Percentiles rank a stretch among this genome's conserved stretches.
These are phyloP conservation scores for Poecile atricapillus DNA, from an alignment of 2,113 vertebrate species.

Conservation along the genomic window DNA sequence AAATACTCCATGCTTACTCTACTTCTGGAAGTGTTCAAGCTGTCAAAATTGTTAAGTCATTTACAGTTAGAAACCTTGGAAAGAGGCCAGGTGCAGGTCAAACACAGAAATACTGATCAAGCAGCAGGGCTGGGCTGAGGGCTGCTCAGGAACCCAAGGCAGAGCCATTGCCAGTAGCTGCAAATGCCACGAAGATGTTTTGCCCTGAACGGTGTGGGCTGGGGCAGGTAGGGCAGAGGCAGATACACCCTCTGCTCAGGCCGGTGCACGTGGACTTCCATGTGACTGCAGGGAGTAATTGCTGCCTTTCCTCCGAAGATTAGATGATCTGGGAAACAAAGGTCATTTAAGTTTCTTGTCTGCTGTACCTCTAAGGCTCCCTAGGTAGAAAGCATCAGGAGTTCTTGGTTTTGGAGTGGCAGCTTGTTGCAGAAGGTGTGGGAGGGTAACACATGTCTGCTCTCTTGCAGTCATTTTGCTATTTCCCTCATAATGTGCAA, in stretches of 20 bases:
- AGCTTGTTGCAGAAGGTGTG: not conserved
- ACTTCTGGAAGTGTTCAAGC: conserved; percentile 29
- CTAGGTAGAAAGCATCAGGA: not conserved
- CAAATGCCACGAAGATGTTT: not conserved
- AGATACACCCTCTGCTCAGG: not conserved
- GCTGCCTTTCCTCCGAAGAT: not conserved
- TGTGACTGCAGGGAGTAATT: not conserved
- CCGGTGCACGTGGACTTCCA: not conserved
- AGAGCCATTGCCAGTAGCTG: not conserved
- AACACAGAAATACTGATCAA: not conserved
- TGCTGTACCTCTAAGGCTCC: not conserved
- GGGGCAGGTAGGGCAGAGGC: not conserved
- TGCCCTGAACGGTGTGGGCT: not conserved
- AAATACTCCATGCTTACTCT: not conserved
- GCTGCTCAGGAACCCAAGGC: not conserved
- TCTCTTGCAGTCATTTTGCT: not conserved
- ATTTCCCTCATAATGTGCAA: not conserved
- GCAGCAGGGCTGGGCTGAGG: not conserved
- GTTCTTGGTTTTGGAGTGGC: not conserved
- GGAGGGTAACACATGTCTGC: not conserved
- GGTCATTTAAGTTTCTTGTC: not conserved
- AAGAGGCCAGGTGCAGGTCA: conserved; percentile 9
- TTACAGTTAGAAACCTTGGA: conserved; percentile 13
- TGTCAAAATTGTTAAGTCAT: not conserved
- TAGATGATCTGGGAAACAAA: not conserved